These are phyloP conservation scores for Lonchura striata DNA, from an alignment of 2,113 vertebrate genomes.

Conservation along the genomic window DNA sequence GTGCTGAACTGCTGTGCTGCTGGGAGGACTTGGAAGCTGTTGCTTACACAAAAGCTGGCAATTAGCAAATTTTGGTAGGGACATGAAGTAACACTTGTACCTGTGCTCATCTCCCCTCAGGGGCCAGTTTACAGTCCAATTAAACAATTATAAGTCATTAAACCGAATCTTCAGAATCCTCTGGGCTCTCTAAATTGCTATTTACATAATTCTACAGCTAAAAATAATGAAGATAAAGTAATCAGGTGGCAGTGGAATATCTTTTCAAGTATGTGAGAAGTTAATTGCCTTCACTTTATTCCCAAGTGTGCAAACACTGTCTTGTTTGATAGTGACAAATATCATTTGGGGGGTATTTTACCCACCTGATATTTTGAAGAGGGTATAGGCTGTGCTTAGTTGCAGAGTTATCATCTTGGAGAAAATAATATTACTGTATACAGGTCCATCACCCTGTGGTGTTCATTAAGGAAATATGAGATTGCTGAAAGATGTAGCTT, in stretches of 20 bases:
- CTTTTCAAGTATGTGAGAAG: constrained; percentile 4
- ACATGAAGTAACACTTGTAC: neutral
- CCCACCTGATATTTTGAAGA: neutral
- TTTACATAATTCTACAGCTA: constrained; percentile 60
- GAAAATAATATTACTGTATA: neutral
- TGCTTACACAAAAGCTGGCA: neutral
- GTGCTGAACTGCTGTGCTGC: neutral
- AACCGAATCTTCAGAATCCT: constrained; percentile 27
- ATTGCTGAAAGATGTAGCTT: neutral
- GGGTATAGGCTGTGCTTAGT: neutral
- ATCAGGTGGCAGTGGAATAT: constrained; percentile 11
- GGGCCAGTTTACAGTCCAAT: constrained; percentile 40
- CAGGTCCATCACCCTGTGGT: neutral
- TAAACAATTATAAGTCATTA: constrained; percentile 54
- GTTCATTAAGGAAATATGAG: neutral
- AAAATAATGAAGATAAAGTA: constrained; percentile 57
- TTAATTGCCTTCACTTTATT: constrained; percentile 20
- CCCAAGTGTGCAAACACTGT: neutral
- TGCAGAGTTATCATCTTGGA: neutral
- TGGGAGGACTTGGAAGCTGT: neutral
- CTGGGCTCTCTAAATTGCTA: constrained; percentile 34
- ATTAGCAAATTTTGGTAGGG: constrained; percentile 10
- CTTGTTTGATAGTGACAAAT: constrained; percentile 13
- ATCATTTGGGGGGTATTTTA: neutral
- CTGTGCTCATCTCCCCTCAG: constrained; percentile 22